Evolutionary conservation across 2,797 vertebrate genomes (phyloP), one percentile per base, ranked within the genome.

Genomic region (Columba guinea): DNA sequence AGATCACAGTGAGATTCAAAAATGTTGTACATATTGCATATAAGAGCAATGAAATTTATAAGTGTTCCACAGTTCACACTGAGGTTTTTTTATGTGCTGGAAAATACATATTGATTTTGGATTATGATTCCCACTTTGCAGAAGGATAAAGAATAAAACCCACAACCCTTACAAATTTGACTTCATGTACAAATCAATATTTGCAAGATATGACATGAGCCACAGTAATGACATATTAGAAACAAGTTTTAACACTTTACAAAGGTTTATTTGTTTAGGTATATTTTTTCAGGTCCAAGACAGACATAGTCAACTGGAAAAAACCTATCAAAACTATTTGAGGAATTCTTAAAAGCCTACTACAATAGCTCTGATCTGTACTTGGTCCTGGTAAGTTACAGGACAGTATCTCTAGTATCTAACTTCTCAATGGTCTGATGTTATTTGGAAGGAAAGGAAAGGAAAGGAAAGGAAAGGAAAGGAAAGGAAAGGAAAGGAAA

Each of bases 51-150:
- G 8, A 86, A 90, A 84, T 70, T 93, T 86, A 51, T 78, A 91
- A 91, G 84, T 81, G 23, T n/a, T 52, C 26, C 30, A 20, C 18
- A 63, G 51, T 60, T 76, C 48, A 73, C 52, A 62, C 1, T 81
- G 69, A 63, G 0, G 0, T 34, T 89, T 95, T 91, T 84, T 27
- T 46, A 7, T 62, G 52, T 49, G 37, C 39, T 94, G 59, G 63
- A 92, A 91, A 94, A 93, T 92, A 65, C 24, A 44, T 76, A 90
- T 95, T 76, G 92, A 95, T 94, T 95, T 94, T 91, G 90, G 70
- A 95, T 93, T 96, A 93, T 89, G 80, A 89, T 70, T 89, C n/a
- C 51, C 63, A 95, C 70, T 95, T 95, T 95, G 63, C 24, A 87
- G 28, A 90, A 78, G 10, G 76, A 90, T 92, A 83, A 95, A 73